Base-by-base conservation (phyloP, 2,888 invertebrate genomes). In the Alviniconcha strummeri region DNA sequence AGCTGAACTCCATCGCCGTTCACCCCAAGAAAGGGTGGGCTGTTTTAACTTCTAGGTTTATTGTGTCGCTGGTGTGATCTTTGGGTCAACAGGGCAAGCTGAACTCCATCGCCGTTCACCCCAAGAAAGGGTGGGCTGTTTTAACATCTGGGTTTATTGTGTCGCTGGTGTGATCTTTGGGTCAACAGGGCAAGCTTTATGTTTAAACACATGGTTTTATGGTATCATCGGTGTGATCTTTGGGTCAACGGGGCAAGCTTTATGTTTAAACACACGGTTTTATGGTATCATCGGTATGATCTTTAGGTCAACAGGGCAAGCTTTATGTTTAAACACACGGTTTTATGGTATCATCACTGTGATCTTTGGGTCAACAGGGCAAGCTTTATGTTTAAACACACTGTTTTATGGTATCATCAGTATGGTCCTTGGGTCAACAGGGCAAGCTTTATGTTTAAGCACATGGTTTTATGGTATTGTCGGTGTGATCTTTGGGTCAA, bases 101-200 rank as follows among this genome's bases (percentile, higher is more conserved):
- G 13, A 91, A 95, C 85, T 96, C 96, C 81, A 95, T 97, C 81
- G 96, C 96, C 60, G 95, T 96, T 8, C 95, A 97, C 94, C 97
- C 97, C 0, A 92, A 94, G 3, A 93, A 95, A 87, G 96, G 96
- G 94, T 94, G 87, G 4, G 60, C 60, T 60, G 8, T 60, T 60
- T 60, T 1, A 13, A 60, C 9, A 60, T 1, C 60, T 13, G 8
- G n/a, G 60, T 60, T 8, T 60, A 13, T 60, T 60, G 60, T 60
- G 60, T 60, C 8, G 7, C 8, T 60, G 7, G 60, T 60, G 60
- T 60, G 60, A 60, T 11, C 60, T 60, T 7, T 7, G 60, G 11
- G 60, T n/a, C n/a, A 72, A 19, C 84, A 81, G 87, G 4, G 60
- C 60, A n/a, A 89, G 86, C 80, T 91, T 89, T 11, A 91, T 60